phyloP scores from a whole-genome alignment of 2,888 invertebrate species.

The Uloborus plumipes region DNA sequence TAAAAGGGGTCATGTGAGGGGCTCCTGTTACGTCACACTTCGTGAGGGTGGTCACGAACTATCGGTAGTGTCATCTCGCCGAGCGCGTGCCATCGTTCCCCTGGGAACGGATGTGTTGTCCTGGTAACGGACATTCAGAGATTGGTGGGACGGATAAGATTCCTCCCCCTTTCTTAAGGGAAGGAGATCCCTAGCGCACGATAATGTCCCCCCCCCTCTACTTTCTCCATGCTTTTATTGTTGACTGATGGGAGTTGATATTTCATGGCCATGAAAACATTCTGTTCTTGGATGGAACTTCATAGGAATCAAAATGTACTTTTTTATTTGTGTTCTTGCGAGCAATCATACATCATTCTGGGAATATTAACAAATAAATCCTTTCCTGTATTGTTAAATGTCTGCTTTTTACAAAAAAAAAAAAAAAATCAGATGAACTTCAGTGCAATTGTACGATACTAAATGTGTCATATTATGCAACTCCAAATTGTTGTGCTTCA shows the following conservation, averaged over 20 bases:
- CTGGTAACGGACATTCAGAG: constrained; percentile 38
- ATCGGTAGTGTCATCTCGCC: constrained; percentile 28
- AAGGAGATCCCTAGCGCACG: constrained; percentile 36
- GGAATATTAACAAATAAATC: too few species aligned
- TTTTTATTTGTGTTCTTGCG: too few species aligned
- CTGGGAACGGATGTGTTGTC: constrained; percentile 49
- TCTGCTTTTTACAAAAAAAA: too few species aligned
- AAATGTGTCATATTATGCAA: too few species aligned
- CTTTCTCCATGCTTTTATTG: constrained; percentile 8
- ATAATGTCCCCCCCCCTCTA: constrained; percentile 11
- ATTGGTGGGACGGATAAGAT: constrained; percentile 56
- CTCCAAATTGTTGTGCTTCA: too few species aligned
- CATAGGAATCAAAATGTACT: too few species aligned
- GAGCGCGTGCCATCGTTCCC: constrained; percentile 18
- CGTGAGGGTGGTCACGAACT: neutral
- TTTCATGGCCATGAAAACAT: neutral
- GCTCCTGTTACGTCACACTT: constrained; percentile 37
- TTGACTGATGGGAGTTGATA: constrained; percentile 2
- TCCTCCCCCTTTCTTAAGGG: neutral
- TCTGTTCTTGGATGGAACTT: too few species aligned
- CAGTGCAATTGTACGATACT: too few species aligned
- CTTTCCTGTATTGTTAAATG: too few species aligned
- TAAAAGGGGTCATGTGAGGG: constrained; percentile 41
- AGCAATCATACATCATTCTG: too few species aligned
- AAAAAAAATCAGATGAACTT: too few species aligned